Conservation (phyloP, 2,113 vertebrate genomes). For the Butorides virescens region DNA sequence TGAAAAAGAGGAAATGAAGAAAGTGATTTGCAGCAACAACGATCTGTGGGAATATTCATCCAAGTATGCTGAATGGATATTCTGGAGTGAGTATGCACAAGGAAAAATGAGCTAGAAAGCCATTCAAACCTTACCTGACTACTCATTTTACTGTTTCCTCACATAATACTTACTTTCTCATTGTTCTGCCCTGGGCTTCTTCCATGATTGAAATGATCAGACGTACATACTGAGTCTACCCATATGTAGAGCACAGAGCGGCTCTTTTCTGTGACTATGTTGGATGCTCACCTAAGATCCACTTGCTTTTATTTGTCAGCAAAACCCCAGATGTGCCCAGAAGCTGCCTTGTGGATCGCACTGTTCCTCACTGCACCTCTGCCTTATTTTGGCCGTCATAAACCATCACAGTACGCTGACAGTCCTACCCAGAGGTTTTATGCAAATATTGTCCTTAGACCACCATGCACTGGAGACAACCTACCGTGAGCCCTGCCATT, state of each 20-base stretch:
- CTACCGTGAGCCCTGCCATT: fast-evolving
- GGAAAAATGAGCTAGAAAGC: neutral
- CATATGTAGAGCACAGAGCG: neutral
- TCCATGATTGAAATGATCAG: neutral
- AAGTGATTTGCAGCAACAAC: neutral
- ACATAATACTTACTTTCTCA: neutral
- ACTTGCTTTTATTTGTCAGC: neutral
- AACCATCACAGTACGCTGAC: neutral
- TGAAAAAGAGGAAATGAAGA: neutral
- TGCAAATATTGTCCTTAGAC: neutral
- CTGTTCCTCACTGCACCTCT: neutral
- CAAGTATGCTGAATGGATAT: neutral
- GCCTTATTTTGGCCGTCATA: neutral
- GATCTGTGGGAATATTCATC: neutral
- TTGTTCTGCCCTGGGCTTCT: neutral
- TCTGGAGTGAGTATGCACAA: neutral
- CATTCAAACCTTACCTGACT: neutral
- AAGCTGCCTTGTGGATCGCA: neutral
- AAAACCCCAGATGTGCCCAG: neutral
- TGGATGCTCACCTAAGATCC: neutral
- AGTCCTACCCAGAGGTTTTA: neutral
- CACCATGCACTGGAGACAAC: neutral
- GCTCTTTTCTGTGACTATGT: neutral
- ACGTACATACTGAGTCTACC: neutral
- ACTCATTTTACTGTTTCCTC: neutral